Evolutionary conservation across 2,888 invertebrate genomes (phyloP), one percentile per base, ranked within the genome.

Genomic region (Drosophila diplacantha): DNA sequence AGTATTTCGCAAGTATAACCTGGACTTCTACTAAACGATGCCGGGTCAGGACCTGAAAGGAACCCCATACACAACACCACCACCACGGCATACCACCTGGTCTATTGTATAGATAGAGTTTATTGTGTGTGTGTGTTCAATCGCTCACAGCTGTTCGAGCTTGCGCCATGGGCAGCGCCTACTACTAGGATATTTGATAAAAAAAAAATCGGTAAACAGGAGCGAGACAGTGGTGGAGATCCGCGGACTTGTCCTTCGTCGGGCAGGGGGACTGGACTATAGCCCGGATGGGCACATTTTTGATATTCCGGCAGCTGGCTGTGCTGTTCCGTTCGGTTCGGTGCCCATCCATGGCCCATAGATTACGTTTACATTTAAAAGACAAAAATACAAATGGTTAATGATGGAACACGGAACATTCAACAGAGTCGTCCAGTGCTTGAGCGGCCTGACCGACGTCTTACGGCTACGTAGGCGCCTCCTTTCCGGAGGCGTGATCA

Each of bases 41-140:
- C 34, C n/a, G n/a, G n/a, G 35, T 7, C 34, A n/a, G 5, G 8
- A 35, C 3, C 38, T 22, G 38, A 38, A 38, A 38, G 7, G 3
- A 20, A 38, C 14, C 38, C 38, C 20, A 22, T 0, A 6, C 6
- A 12, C 38, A 9, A 16, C 2, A 11, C 20, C 38, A 20, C 14
- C 38, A 22, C 5, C 12, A 18, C 3, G 6, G 1, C 2, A 11
- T 29, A 18, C 0, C 16, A 14, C 29, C 22, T 38, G 44, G 18
- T 31, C 31, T 46, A 31, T 55, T 26, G 22, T 59, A 56, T 56
- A 57, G 44, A 56, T 59, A 69, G 32, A 29, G 57, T 56, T 56
- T 59, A 56, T 57, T 56, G 37, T 59, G 56, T 59, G 56, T 59
- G 37, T 18, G 43, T 55, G 22, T 56, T 46, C 31, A 46, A 44